Conservation (phyloP, 2,113 vertebrate species). For the Ptilonorhynchus violaceus region DNA sequence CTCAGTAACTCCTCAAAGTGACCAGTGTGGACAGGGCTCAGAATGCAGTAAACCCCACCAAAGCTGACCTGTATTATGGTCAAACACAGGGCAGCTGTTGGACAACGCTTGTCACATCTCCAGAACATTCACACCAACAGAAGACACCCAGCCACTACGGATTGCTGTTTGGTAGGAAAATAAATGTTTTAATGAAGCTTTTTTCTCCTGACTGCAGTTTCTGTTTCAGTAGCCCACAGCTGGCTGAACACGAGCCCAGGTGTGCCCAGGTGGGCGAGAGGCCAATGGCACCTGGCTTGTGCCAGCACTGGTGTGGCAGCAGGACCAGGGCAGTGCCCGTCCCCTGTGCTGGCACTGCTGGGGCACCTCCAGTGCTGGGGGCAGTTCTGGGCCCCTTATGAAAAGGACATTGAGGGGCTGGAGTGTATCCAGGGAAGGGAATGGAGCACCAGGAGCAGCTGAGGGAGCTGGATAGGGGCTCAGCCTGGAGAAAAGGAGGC, state of each 20-base stretch:
- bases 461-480: not conserved
- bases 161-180: not conserved
- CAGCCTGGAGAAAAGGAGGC: not conserved
- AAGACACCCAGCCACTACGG: not conserved
- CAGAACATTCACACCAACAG: not conserved
- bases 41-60: not conserved
- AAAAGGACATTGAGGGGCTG: not conserved
- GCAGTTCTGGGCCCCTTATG: not conserved
- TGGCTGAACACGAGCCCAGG: not conserved
- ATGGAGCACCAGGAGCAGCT: rapidly evolving
- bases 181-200: not conserved
- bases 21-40: not conserved
- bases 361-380: not conserved
- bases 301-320: not conserved
- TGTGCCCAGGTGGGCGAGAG: not conserved
- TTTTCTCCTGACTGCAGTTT: not conserved
- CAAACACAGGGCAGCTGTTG: not conserved
- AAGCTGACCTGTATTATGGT: rapidly evolving
- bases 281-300: not conserved
- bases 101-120: not conserved
- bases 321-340: not conserved
- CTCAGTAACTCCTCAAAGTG: not conserved
- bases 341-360: not conserved
- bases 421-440: not conserved
- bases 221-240: not conserved